Base-by-base conservation (phyloP, 1,140 invertebrate genomes). In the Euglossa dilemma region DNA sequence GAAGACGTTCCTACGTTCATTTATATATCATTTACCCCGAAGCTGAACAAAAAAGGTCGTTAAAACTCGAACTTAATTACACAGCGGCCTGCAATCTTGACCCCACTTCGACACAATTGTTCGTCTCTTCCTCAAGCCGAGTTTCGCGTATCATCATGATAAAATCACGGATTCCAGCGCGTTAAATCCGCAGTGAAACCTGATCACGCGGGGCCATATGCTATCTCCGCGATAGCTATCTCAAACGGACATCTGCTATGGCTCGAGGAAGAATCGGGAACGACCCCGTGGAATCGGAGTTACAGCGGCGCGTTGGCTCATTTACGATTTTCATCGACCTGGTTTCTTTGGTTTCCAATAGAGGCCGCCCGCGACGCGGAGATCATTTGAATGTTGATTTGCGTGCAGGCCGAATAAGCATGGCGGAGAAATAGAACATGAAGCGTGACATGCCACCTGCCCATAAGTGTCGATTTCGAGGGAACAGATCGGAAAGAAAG, bases 401-500 rank as follows among this genome's bases (percentile, higher is more conserved):
- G 57, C 69, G 23, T 28, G 69, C 69, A 45, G n/a, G 25, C 79
- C 79, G 75, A 81, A 81, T 75, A 81, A 81, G 79, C 61, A 56
- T 50, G 52, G 64, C 23, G 52, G 28, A 54, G 73, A 83, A 83
- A 83, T 83, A 83, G 80, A 83, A 83, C 80, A 83, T 83, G 80
- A 83, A 83, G 80, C 80, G 80, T 69, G 80, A 77, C 74, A 83
- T 66, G 28, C 80, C 64, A 56, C 18, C 80, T 83, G 64, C 20
- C 80, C 80, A 77, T 83, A 83, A 83, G 73, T 69, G 80, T 77
- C 73, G 80, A 83, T 83, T 79, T 83, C 75, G 47, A 83, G n/a
- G 18, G 64, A 70, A 66, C 79, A 67, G 61, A 83, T 83, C 67
- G 59, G 63, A 70, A 89, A 89, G 87, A 89, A 88, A 88, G 87